phyloP scores from a whole-genome alignment of 2,113 vertebrate species.

The Cromileptes altivelis region DNA sequence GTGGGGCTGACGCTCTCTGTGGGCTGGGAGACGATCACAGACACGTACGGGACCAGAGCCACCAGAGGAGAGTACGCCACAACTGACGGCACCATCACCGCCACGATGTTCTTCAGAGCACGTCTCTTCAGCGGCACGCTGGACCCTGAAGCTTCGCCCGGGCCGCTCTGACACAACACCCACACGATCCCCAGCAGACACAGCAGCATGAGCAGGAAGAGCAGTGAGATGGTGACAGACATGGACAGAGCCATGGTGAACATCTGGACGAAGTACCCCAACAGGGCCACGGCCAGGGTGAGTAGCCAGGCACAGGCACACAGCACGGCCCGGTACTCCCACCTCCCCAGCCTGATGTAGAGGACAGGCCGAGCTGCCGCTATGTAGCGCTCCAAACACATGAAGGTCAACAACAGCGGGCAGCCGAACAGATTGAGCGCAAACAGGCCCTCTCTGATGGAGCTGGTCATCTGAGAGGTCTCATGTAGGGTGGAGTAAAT shows the following conservation, averaged over 20 bases:
- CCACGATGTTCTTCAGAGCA: conserved; percentile 62
- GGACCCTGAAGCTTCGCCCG: conserved; percentile 13
- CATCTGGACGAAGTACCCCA: background rate
- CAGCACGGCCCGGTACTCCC: conserved; percentile 43
- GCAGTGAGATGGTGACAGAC: conserved; percentile 16
- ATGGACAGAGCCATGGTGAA: conserved; percentile 29
- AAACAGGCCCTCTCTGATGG: background rate
- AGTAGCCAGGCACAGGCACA: conserved; percentile 49
- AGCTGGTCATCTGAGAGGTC: background rate
- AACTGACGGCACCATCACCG: conserved; percentile 52
- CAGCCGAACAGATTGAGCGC: conserved; percentile 62
- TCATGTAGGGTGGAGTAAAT: background rate
- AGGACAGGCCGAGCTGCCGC: conserved; percentile 40
- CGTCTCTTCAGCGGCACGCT: conserved; percentile 44
- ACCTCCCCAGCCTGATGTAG: conserved; percentile 46
- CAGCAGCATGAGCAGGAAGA: conserved; percentile 63
- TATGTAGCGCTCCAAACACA: conserved; percentile 76
- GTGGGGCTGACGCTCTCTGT: fast-evolving
- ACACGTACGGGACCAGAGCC: conserved; percentile 36
- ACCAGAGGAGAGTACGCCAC: conserved; percentile 63
- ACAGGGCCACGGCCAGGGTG: conserved; percentile 28
- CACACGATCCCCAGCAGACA: conserved; percentile 59
- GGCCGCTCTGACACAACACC: conserved; percentile 29
- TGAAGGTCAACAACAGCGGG: conserved; percentile 64
- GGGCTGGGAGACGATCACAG: background rate